phyloP scores from a whole-genome alignment of 2,888 invertebrate species.

The Agrochola lota region DNA sequence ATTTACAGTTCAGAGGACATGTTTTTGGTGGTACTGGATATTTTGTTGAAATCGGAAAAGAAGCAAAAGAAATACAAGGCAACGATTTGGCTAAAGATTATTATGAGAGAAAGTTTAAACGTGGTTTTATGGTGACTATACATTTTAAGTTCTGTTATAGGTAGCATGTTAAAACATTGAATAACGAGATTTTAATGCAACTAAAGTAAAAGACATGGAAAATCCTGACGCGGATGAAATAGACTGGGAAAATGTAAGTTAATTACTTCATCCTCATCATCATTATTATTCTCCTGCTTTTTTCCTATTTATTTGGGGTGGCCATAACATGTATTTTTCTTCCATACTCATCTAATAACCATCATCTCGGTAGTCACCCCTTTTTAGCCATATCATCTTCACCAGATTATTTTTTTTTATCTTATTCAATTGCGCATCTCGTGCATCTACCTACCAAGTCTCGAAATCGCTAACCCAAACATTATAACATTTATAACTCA shows the following conservation, averaged over 20 bases:
- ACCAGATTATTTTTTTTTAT: too few relatives aligned
- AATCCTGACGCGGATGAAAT: conserved; percentile 63
- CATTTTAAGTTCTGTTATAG: neutral
- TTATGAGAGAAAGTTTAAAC: neutral
- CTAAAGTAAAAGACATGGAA: conserved; percentile 52
- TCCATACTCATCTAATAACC: neutral
- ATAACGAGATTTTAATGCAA: neutral
- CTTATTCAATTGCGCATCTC: neutral
- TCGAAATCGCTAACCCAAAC: neutral
- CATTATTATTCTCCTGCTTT: accelerated
- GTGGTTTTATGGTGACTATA: neutral
- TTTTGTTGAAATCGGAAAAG: conserved; percentile 5
- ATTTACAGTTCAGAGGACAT: conserved; percentile 41
- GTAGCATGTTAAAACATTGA: neutral
- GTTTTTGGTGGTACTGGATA: conserved; percentile 38
- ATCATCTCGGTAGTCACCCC: neutral
- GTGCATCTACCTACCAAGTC: neutral
- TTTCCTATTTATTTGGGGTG: neutral
- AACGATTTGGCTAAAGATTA: neutral
- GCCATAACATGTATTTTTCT: neutral
- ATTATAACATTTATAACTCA: neutral
- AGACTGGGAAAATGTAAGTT: conserved; percentile 78
- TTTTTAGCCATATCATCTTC: neutral
- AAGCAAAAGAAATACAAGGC: neutral
- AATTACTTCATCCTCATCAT: neutral